Conservation (phyloP, 1,140 invertebrate genomes). For the Orussus abietinus region DNA sequence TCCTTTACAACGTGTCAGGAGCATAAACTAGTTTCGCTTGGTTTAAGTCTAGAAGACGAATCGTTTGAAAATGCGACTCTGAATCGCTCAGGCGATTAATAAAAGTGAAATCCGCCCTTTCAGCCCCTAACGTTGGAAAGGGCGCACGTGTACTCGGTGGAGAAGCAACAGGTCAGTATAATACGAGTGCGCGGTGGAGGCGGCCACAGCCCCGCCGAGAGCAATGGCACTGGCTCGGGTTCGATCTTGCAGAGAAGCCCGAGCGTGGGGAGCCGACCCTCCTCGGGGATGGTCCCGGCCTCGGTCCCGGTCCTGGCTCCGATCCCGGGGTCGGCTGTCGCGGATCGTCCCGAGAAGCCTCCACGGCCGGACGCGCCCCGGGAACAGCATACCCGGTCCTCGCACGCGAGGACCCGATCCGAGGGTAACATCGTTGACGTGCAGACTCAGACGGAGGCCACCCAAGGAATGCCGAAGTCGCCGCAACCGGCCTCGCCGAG, state of each 20-base stretch:
- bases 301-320: conserved; percentile 34
- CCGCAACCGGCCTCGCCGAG: conserved; percentile 42
- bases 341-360: conserved; percentile 49
- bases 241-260: conserved; percentile 52
- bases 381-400: conserved; percentile 36
- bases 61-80: too few species aligned
- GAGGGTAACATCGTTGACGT: conserved; percentile 55
- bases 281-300: conserved; percentile 48
- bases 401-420: conserved; percentile 50
- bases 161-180: conserved; percentile 67
- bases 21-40: too few species aligned
- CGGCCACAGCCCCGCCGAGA: conserved; percentile 29
- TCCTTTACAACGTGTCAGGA: too few species aligned
- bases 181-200: conserved; percentile 58
- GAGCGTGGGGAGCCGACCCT: conserved; percentile 47
- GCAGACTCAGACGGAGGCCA: conserved; percentile 38
- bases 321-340: conserved; percentile 41
- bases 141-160: conserved; percentile 65
- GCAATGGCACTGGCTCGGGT: conserved; percentile 39
- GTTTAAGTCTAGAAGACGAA: too few species aligned
- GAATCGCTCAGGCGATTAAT: too few species aligned
- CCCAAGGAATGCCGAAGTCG: conserved; percentile 37
- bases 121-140: conserved; percentile 59
- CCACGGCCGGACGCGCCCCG: conserved; percentile 38
- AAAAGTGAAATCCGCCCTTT: too few species aligned